Evolutionary conservation across 2,113 vertebrate species (phyloP).

Genomic region (Turdus rufiventris): DNA sequence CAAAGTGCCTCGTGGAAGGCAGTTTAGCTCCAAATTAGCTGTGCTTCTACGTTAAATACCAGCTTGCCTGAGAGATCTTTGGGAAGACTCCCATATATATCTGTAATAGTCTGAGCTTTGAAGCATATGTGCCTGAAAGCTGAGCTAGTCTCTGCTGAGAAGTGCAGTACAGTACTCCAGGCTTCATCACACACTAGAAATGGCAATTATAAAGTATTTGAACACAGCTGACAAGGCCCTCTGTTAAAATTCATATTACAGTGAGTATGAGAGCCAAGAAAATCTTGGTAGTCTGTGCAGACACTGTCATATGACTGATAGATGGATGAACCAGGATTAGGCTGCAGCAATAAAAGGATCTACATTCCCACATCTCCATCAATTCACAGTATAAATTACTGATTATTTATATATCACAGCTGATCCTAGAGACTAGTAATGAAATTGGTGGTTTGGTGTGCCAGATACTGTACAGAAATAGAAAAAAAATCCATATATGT

Average conservation of each 20-base stretch:
- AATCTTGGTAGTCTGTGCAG: neutral
- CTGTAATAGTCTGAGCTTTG: constrained; percentile 73
- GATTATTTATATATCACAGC: neutral
- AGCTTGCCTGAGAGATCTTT: constrained; percentile 78
- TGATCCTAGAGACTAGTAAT: neutral
- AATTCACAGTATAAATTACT: neutral
- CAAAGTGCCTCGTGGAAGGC: constrained; percentile 78
- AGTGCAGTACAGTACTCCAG: constrained; percentile 69
- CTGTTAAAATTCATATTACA: constrained; percentile 35
- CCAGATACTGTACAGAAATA: neutral
- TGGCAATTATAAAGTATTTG: constrained; percentile 68
- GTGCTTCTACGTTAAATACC: constrained; percentile 79
- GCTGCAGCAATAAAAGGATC: neutral
- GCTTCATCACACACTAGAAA: constrained; percentile 60
- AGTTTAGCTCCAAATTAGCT: constrained; percentile 79
- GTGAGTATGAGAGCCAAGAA: neutral
- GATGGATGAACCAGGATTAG: neutral
- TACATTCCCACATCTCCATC: neutral
- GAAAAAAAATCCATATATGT: accelerated
- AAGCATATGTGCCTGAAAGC: constrained; percentile 77
- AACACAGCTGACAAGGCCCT: constrained; percentile 46
- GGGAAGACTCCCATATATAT: constrained; percentile 71
- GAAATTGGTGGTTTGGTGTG: neutral
- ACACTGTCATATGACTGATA: neutral
- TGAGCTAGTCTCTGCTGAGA: constrained; percentile 59